Evolutionary conservation across 2,888 invertebrate genomes (phyloP).

Genomic region (Drosophila neonasuta): DNA sequence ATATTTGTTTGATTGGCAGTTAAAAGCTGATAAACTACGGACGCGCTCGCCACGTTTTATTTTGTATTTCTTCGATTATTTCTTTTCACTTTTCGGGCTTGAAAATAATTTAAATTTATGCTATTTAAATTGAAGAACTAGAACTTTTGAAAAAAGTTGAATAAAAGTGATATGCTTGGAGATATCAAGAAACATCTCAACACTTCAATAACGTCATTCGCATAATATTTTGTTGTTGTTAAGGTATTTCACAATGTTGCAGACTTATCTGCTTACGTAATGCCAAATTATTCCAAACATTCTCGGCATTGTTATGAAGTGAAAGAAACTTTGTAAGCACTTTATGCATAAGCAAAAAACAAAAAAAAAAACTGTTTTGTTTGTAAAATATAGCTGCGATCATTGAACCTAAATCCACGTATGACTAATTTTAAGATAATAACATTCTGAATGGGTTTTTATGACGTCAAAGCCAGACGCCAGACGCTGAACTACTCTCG

Average conservation of each 20-base stretch:
- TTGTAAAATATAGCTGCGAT: constrained; percentile 8
- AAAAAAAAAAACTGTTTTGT: constrained; percentile 7
- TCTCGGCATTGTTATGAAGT: background rate
- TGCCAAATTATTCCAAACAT: background rate
- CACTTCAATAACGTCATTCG: too few relatives aligned
- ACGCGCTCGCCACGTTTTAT: background rate
- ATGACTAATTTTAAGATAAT: constrained; percentile 14
- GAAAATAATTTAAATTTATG: background rate
- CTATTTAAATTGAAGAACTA: background rate
- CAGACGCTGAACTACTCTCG: background rate
- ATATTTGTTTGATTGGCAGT: constrained; percentile 30
- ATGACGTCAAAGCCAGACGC: background rate
- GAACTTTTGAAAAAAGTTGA: too few relatives aligned
- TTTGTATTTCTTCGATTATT: background rate
- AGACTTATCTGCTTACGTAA: background rate
- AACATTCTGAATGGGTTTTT: background rate
- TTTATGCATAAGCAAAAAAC: background rate
- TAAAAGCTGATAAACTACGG: background rate
- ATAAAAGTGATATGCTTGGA: too few relatives aligned
- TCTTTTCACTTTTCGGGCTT: background rate
- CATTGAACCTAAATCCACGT: constrained; percentile 30
- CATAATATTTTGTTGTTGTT: too few relatives aligned
- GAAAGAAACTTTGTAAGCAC: constrained; percentile 1
- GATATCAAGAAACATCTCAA: too few relatives aligned
- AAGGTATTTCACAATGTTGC: too few relatives aligned